These are phyloP conservation scores for Eretmocerus hayati DNA, from an alignment of 2,888 invertebrate genomes.

Conservation along the genomic window DNA sequence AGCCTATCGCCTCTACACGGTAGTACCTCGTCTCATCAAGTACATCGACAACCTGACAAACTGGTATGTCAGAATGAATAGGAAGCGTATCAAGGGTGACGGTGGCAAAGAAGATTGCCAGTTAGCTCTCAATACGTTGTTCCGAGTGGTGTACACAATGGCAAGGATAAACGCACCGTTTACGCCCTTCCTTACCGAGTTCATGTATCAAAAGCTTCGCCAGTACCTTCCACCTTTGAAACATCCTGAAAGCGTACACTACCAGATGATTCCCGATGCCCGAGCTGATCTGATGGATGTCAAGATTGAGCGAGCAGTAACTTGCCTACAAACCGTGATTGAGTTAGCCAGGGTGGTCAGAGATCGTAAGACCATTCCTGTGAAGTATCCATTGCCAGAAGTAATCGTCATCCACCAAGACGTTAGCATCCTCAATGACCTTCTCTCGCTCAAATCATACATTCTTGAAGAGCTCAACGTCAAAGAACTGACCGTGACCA, in stretches of 20 bases:
- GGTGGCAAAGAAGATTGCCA: constrained; percentile 72
- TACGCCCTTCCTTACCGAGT: constrained; percentile 92
- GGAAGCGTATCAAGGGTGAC: constrained; percentile 91
- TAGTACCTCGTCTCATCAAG: constrained; percentile 86
- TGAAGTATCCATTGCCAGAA: constrained; percentile 94
- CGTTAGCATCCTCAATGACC: constrained; percentile 66
- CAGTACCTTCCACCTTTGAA: constrained; percentile 51
- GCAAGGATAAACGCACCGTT: constrained; percentile 94
- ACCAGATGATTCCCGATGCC: constrained; percentile 78
- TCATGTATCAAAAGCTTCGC: constrained; percentile 85
- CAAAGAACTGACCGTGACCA: constrained; percentile 71
- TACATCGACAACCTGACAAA: constrained; percentile 98
- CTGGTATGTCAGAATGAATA: constrained; percentile 97
- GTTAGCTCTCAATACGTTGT: constrained; percentile 80
- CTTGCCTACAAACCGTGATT: constrained; percentile 89
- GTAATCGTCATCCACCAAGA: constrained; percentile 92
- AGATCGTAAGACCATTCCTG: constrained; percentile 87
- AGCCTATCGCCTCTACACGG: constrained; percentile 90
- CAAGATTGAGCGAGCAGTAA: constrained; percentile 82
- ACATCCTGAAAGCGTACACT: constrained; percentile 77
- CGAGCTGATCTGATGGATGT: constrained; percentile 66
- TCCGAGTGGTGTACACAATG: constrained; percentile 81
- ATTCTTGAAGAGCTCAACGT: constrained; percentile 92
- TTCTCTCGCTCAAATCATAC: constrained; percentile 73
- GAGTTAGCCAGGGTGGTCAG: constrained; percentile 89